Conservation (phyloP, 1,140 invertebrate genomes). For the Reticulitermes speratus region DNA sequence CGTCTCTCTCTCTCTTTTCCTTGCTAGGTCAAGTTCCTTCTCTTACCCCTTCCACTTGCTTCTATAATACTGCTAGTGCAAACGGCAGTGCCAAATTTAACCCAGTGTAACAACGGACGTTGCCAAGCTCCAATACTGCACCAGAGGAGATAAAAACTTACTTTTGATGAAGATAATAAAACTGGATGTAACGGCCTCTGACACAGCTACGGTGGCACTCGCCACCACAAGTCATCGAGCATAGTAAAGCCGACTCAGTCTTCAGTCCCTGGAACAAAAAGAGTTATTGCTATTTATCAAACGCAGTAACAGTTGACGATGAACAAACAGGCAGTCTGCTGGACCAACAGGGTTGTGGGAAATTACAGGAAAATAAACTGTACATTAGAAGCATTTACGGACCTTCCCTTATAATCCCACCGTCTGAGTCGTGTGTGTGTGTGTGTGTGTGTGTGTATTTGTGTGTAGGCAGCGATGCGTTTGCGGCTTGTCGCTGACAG, state of each 20-base stretch:
- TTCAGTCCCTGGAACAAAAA: neutral
- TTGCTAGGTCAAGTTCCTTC: constrained; percentile 4
- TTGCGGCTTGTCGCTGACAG: too few species aligned
- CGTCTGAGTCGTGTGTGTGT: too few species aligned
- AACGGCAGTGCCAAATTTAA: constrained; percentile 11
- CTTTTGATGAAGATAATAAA: neutral
- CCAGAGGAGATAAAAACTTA: neutral
- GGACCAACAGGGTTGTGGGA: too few species aligned
- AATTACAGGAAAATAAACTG: too few species aligned
- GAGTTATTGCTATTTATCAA: neutral
- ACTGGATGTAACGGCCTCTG: neutral
- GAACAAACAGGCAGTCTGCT: neutral
- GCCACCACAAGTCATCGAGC: neutral
- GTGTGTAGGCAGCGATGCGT: too few species aligned
- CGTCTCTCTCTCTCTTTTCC: neutral
- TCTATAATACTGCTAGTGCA: neutral
- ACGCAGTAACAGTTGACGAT: neutral
- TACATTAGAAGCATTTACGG: too few species aligned
- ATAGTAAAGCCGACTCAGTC: neutral
- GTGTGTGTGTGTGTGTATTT: too few species aligned
- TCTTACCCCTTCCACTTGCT: neutral
- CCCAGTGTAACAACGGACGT: neutral
- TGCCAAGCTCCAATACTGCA: neutral
- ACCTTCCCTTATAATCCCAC: too few species aligned
- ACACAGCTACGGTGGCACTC: neutral